Evolutionary conservation across 1,140 invertebrate genomes (phyloP), one percentile per base, ranked within the genome.

Genomic region (Frieseomelitta varia): DNA sequence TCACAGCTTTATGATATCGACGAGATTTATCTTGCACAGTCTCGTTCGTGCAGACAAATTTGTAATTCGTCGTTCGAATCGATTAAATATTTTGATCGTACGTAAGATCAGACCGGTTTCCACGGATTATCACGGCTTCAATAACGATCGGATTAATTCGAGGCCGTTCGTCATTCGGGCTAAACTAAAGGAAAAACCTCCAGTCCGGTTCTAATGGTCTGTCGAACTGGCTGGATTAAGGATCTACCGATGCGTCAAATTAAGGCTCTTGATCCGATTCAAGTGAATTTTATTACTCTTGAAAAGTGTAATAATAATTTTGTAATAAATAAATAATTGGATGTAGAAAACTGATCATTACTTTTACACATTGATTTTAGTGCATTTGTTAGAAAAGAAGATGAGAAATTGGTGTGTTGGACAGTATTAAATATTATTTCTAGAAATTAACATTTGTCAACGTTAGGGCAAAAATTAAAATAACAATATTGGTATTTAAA

Each of bases 61-160:
- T 51, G 51, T 71, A n/a, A 11, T 71, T 24, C 14, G 19, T 51
- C 21, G 11, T 24, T 30, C 1, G 65, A n/a, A 56, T 78, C 63
- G 47, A n/a, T 67, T 30, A 67, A 78, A 67, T 67, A 53, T 78
- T 78, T 67, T 55, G 39, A 53, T 78, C 51, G 47, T 4, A 8
- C 15, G 30, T 12, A 14, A 30, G 10, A 67, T 24, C 30, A 1
- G n/a, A 58, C 24, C 15, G 21, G 24, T 55, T 69, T 69, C 47
- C n/a, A 1, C 3, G 51, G 47, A 30, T 79, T 79, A 17, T 67
- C 34, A n/a, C n/a, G 63, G 8, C n/a, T 51, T 53, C 3, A 27
- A 67, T n/a, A 14, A 78, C 39, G 39, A 10, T 61, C n/a, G 1
- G 24, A 67, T 78, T 67, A 51, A 78, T 78, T 78, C n/a, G 10